Percentiles rank a stretch among this genome's conserved stretches.
These are phyloP conservation scores for Hydrozoanthus tunicans DNA, from an alignment of 64 coral and sea anemone species.

Conservation along the genomic window DNA sequence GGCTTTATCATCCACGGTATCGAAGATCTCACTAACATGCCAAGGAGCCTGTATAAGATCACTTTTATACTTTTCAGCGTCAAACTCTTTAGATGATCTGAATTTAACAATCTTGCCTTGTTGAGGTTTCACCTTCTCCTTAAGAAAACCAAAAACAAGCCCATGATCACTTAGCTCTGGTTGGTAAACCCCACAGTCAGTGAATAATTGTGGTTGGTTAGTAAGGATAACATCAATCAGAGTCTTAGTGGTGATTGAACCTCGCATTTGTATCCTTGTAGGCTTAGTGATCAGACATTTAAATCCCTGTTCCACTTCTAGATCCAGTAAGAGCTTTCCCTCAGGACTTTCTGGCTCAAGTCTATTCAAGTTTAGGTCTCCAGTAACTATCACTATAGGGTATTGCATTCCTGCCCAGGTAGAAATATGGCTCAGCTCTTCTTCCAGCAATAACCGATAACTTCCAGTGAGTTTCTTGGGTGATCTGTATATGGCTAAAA, in stretches of 20 bases:
- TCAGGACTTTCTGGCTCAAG: conserved; percentile 15
- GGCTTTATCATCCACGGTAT: conserved; percentile 5
- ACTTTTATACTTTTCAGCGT: conserved; percentile 12
- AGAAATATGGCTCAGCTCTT: conserved; percentile 15
- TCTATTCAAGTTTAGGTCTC: conserved; percentile 4
- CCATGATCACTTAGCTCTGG: conserved; percentile 15
- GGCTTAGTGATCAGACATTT: conserved; percentile 14
- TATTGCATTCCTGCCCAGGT: conserved; percentile 15
- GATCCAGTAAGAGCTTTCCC: conserved; percentile 15
- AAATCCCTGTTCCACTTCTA: conserved; percentile 16
- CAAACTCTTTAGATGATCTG: conserved; percentile 2
- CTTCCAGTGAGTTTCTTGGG: conserved; percentile 7
- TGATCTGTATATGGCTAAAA: conserved; percentile 12
- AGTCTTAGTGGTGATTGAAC: conserved; percentile 15
- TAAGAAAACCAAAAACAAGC: conserved; percentile 4
- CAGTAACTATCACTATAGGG: conserved; percentile 11
- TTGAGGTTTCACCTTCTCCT: conserved; percentile 6
- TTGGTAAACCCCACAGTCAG: conserved; percentile 15
- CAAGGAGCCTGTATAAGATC: conserved; percentile 15
- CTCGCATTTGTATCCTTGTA: conserved; percentile 10
- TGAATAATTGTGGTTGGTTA: conserved; percentile 12
- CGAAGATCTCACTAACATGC: conserved; percentile 11
- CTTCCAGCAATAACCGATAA: conserved; percentile 15
- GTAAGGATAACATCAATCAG: no score
- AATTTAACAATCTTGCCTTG: conserved; percentile 16